Base-by-base conservation (phyloP, 2,888 invertebrate genomes). In the Camptogramma bilineatum region DNA sequence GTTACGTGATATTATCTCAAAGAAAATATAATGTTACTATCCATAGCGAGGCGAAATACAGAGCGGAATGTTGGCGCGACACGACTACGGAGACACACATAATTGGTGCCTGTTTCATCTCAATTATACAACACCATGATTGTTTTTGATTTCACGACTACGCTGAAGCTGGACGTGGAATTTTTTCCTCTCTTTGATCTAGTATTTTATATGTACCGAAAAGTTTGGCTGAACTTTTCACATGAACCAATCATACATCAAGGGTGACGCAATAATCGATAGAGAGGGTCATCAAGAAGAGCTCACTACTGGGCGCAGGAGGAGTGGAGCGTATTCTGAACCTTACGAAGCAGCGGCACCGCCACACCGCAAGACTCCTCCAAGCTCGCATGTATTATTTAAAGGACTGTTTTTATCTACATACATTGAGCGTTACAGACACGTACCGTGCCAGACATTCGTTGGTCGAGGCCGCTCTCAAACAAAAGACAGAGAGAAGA, bases 21-120 rank as follows among this genome's bases (percentile, higher is more conserved):
- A 57, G 56, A 68, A 71, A 65, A 62, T 68, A 73, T 68, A 53
- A 46, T 53, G 52, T 74, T 73, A 69, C 68, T 70, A 69, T 66
- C 55, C 47, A 67, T 66, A 19, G 59, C 52, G 51, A 46, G 17
- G 13, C 24, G 4, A 42, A 10, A 52, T 58, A 63, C 9, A 54
- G 34, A 31, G 8, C 7, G 31, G 47, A 61, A 71, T 62, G 67
- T 62, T 58, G 64, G 51, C 55, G 52, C 63, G 55, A 54, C 66
- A 48, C 44, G 50, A 17, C 44, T 16, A 44, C 55, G 61, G 51
- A 58, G 64, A 64, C 63, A 69, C 63, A 69, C 63, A 55, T 68
- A 69, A 69, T 69, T 69, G 69, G 66, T 56, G 61, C 48, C 66
- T 72, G 69, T 60, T 66, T 66, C 56, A 39, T 68, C 65, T 68